Evolutionary conservation across 2,888 invertebrate genomes (phyloP), one percentile per base, ranked within the genome.

Genomic region (Vanessa cardui): DNA sequence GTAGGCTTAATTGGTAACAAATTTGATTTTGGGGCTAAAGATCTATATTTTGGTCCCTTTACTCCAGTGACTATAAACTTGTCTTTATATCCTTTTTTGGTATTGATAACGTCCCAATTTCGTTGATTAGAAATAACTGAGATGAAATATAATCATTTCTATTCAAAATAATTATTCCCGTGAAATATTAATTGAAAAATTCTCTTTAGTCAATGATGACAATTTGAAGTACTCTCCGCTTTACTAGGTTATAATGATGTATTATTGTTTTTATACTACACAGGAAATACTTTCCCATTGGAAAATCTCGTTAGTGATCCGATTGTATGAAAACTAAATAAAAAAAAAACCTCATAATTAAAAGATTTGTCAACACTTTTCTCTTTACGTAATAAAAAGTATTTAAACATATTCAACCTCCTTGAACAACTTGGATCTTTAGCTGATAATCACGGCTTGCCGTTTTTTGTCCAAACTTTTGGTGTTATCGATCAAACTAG

Each of bases 1-100:
- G 82, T 83, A 79, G 79, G 83, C 82, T 83, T 90, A 90, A 89
- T 90, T 82, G 84, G 80, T 81, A 82, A 87, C 89, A 91, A 90
- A 92, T 91, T 90, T 87, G 89, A 90, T 90, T 90, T 88, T 79
- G 80, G 60, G 61, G 58, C 56, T 45, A 66, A 70, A 63, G 69
- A 70, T 60, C 59, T 64, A 45, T 58, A 62, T 72, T 72, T 39
- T 56, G 56, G 56, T 18, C 33, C 56, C 56, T 33, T 39, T 18
- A 18, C 6, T 26, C 18, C n/a, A 39, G 46, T 62, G n/a, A n/a
- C 44, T 39, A 60, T 39, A 31, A 26, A 26, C 26, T 26, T 26
- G 1, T 26, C 26, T 26, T 5, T 5, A 26, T 26, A 26, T 26
- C 2, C 0, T 26, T 26, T 26, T 26, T 26, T 26, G 26, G 26